These are phyloP conservation scores for Muscicapa adusta DNA, from an alignment of 2,113 vertebrate genomes.

Conservation along the genomic window DNA sequence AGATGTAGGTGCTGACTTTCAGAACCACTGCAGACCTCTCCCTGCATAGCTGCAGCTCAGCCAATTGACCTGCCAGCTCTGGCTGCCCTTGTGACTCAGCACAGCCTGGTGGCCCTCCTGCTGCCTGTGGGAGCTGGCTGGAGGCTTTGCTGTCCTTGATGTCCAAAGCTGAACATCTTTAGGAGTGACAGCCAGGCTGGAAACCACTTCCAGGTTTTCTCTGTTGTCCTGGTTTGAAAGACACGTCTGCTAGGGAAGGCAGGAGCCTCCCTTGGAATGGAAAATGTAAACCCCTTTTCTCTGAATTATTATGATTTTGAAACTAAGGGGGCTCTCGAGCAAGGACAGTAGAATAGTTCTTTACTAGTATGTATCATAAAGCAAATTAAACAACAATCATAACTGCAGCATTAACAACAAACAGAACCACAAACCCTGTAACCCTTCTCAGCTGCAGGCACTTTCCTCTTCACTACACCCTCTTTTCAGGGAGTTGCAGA, in stretches of 20 bases:
- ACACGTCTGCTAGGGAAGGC: not conserved
- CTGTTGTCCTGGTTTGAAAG: not conserved
- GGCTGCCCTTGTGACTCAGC: not conserved
- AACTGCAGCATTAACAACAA: not conserved
- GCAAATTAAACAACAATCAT: not conserved
- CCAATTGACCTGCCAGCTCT: not conserved
- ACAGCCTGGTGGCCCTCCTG: not conserved
- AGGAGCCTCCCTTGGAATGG: not conserved
- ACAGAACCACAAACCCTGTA: not conserved
- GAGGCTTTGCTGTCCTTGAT: not conserved
- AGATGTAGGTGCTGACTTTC: not conserved
- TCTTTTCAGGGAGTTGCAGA: not conserved
- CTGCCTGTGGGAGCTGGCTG: not conserved
- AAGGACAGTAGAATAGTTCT: not conserved
- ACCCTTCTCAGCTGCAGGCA: not conserved
- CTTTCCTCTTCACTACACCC: not conserved
- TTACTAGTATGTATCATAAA: not conserved
- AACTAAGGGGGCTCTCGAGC: not conserved
- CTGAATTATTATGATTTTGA: not conserved
- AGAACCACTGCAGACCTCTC: not conserved
- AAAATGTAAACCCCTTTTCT: not conserved
- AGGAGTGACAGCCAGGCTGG: not conserved
- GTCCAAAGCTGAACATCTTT: not conserved
- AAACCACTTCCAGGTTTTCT: not conserved
- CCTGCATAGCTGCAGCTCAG: not conserved